Conservation (phyloP, 2,797 vertebrate genomes). For the Phoeniculus purpureus region DNA sequence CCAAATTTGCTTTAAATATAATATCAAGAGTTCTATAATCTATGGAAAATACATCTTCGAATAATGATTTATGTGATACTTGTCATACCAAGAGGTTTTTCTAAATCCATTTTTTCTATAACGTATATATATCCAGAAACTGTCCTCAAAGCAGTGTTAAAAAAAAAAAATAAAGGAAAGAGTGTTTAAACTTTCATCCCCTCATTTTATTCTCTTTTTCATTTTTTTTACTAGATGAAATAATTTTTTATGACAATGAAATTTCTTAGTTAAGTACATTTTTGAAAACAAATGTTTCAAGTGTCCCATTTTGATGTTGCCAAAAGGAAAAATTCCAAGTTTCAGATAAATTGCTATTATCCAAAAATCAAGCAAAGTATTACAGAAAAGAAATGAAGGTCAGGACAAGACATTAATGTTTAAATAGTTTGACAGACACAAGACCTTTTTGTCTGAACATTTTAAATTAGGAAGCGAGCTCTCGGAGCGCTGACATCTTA, state of each 20-base stretch:
- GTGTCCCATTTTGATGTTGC: not conserved
- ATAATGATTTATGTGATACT: not conserved
- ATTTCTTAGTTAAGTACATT: not conserved
- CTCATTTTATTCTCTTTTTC: not conserved
- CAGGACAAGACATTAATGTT: not conserved
- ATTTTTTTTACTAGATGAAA: not conserved
- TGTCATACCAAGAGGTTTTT: accelerated
- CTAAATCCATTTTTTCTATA: accelerated
- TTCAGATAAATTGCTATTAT: not conserved
- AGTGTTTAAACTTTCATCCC: not conserved
- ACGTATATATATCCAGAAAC: not conserved
- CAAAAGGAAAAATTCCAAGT: not conserved
- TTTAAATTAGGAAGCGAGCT: not conserved
- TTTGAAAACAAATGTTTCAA: not conserved
- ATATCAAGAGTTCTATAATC: not conserved
- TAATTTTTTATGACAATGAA: not conserved
- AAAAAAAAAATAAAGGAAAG: not conserved
- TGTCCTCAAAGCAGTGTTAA: not conserved
- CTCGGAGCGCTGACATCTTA: not conserved
- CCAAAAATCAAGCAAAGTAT: not conserved
- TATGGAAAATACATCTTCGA: not conserved
- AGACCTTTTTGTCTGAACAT: not conserved
- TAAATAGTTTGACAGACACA: not conserved
- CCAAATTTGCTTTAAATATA: not conserved
- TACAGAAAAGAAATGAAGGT: not conserved